Conservation (phyloP, 2,113 vertebrate species). For the Neomonachus schauinslandi region DNA sequence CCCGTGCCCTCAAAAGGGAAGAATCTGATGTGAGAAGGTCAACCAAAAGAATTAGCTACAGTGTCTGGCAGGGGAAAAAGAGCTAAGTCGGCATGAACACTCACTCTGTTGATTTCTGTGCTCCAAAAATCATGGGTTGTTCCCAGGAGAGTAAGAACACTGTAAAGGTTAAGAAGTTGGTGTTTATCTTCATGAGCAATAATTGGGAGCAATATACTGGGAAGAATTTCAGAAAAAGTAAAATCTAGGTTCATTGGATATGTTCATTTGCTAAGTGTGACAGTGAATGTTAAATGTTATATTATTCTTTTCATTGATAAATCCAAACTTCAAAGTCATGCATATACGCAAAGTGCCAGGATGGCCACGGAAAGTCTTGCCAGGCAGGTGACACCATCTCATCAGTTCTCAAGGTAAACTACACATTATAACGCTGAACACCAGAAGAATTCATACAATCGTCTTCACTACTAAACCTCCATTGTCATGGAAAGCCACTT, state of each 20-base stretch:
- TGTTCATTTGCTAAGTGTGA: background rate
- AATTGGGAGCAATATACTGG: background rate
- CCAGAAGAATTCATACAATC: background rate
- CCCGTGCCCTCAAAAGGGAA: background rate
- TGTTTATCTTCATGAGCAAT: background rate
- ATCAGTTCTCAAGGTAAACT: background rate
- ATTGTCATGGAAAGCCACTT: background rate
- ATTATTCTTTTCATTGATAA: background rate
- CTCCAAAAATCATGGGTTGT: background rate
- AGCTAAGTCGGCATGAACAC: background rate
- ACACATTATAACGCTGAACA: background rate
- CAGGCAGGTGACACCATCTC: background rate
- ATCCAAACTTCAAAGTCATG: background rate
- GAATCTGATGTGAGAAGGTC: background rate
- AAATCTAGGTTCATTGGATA: background rate
- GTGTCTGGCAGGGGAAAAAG: background rate
- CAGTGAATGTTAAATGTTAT: background rate
- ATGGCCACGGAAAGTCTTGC: background rate
- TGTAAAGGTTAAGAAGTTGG: background rate
- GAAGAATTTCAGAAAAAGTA: conserved; percentile 15
- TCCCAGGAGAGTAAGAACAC: background rate
- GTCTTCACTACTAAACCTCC: background rate
- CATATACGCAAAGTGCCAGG: background rate
- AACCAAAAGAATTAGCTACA: background rate
- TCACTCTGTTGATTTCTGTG: background rate